A percentile compares a stretch with the other conserved stretches of the same genome.
Evolutionary conservation across 2,113 vertebrate species (phyloP).

Genomic region (Toxotes chatareus): DNA sequence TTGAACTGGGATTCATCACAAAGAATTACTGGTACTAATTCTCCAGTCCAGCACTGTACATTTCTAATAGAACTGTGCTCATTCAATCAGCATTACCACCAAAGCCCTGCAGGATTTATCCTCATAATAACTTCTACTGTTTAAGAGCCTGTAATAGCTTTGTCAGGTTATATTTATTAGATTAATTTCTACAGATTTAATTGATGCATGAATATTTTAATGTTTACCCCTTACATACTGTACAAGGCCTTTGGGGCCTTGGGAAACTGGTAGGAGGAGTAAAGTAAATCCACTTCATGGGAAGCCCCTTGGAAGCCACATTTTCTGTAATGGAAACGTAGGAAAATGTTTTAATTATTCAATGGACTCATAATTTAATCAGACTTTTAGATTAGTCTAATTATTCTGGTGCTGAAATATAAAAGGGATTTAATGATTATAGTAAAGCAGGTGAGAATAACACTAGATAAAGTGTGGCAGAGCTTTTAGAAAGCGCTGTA

Average conservation of each 20-base stretch:
- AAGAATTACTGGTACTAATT: neutral
- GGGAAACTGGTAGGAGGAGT: slow-evolving; percentile 25
- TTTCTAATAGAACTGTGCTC: slow-evolving; percentile 31
- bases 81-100: slow-evolving; percentile 38
- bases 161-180: slow-evolving; percentile 80
- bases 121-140: slow-evolving; percentile 61
- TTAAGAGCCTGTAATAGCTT: slow-evolving; percentile 75
- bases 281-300: slow-evolving; percentile 51
- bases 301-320: slow-evolving; percentile 39
- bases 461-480: slow-evolving; percentile 11
- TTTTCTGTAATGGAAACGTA: slow-evolving; percentile 57
- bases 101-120: slow-evolving; percentile 76
- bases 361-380: slow-evolving; percentile 65
- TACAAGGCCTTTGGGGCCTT: slow-evolving; percentile 57
- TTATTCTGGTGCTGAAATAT: slow-evolving; percentile 58
- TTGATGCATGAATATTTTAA: slow-evolving; percentile 84
- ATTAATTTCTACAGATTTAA: slow-evolving; percentile 81
- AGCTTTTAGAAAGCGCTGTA: neutral
- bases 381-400: slow-evolving; percentile 69
- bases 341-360: slow-evolving; percentile 72
- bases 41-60: neutral
- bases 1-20: neutral
- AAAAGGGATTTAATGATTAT: slow-evolving; percentile 52
- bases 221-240: slow-evolving; percentile 66
- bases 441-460: slow-evolving; percentile 42